Percentiles rank a stretch among this genome's conserved stretches.
These are phyloP conservation scores for Drosophila saltans DNA, from an alignment of 1,140 invertebrate species.

Conservation along the genomic window DNA sequence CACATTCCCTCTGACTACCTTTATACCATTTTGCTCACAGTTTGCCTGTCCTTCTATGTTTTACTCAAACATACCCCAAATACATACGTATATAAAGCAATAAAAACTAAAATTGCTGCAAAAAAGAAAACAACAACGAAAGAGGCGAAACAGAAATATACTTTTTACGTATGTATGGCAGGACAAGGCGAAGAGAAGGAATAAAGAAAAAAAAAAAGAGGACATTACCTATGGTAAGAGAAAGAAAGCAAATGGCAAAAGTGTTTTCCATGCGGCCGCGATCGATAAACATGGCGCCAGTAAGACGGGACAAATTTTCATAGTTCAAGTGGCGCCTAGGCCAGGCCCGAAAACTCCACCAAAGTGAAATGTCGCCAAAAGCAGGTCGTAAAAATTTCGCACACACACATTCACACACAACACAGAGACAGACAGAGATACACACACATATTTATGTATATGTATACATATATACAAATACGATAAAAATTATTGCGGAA, in stretches of 20 bases:
- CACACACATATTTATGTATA: not conserved
- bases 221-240: slow-evolving; percentile 5
- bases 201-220: slow-evolving; percentile 21
- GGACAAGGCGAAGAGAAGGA: slow-evolving; percentile 11
- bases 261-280: slow-evolving; percentile 77
- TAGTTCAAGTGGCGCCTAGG: slow-evolving; percentile 82
- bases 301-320: slow-evolving; percentile 82
- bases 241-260: slow-evolving; percentile 78
- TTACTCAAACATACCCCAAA: slow-evolving; percentile 69
- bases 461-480: slow-evolving; percentile 39
- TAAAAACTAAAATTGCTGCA: slow-evolving; percentile 78
- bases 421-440: slow-evolving; percentile 11
- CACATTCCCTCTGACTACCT: slow-evolving; percentile 18
- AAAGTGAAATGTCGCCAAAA: slow-evolving; percentile 70
- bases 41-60: slow-evolving; percentile 31
- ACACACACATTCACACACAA: slow-evolving; percentile 22
- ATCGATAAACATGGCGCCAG: slow-evolving; percentile 80
- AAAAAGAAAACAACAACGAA: slow-evolving; percentile 71
- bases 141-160: slow-evolving; percentile 33
- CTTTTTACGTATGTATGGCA: not conserved
- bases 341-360: slow-evolving; percentile 33
- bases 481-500: slow-evolving; percentile 81
- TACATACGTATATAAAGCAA: slow-evolving; percentile 49
- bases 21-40: slow-evolving; percentile 17
- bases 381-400: slow-evolving; percentile 71